Evolutionary conservation across 2,797 vertebrate genomes (phyloP).

Genomic region (Cirrhinus molitorella): DNA sequence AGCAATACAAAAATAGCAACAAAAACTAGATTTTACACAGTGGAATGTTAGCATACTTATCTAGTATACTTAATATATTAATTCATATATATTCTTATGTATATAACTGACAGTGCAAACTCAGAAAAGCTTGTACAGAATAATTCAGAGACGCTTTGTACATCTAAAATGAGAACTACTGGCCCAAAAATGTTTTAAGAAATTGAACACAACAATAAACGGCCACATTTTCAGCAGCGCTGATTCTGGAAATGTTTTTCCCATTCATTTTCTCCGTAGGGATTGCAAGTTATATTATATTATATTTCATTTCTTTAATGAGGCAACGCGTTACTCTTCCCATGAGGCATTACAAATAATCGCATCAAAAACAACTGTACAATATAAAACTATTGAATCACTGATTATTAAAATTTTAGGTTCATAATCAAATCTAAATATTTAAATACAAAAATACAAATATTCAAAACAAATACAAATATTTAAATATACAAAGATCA

Average conservation of each 20-base stretch:
- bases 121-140: not conserved
- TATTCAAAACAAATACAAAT: not conserved
- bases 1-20: not conserved
- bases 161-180: not conserved
- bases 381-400: not conserved
- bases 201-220: not conserved
- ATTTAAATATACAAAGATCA: not conserved
- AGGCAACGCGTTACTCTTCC: not conserved
- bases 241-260: not conserved
- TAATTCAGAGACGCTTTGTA: not conserved
- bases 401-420: not conserved
- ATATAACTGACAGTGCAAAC: not conserved
- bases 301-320: not conserved
- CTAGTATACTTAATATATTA: constrained; percentile 10
- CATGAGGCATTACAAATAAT: not conserved
- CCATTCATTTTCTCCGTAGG: not conserved
- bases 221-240: not conserved
- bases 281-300: not conserved
- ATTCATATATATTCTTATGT: not conserved
- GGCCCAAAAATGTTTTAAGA: not conserved
- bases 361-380: not conserved
- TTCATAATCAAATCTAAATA: not conserved
- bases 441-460: not conserved
- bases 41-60: not conserved
- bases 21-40: not conserved